A percentile compares a stretch with the other conserved stretches of the same genome.
Evolutionary conservation across 2,888 invertebrate species (phyloP).

Genomic region (Xestia sexstrigata): DNA sequence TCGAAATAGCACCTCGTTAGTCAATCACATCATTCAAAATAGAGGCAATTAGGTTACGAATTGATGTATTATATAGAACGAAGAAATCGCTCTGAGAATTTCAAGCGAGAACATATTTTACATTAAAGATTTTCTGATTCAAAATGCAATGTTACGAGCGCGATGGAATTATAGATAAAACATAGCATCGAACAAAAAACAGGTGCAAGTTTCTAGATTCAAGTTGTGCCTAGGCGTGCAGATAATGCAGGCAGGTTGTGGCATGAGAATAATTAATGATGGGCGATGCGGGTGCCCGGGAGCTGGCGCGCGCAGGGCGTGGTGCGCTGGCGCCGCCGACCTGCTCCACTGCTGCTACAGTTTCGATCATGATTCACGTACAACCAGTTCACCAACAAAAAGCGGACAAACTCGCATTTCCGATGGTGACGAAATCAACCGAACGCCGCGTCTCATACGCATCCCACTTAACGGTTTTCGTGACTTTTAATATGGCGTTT

Average conservation of each 20-base stretch:
- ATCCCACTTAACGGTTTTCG: slow-evolving; percentile 86
- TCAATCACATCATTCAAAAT: slow-evolving; percentile 60
- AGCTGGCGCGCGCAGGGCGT: slow-evolving; percentile 81
- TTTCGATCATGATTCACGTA: slow-evolving; percentile 82
- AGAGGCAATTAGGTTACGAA: slow-evolving; percentile 62
- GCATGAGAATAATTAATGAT: slow-evolving; percentile 83
- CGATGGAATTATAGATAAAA: slow-evolving; percentile 70
- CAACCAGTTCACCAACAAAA: slow-evolving; percentile 78
- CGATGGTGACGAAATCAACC: slow-evolving; percentile 83
- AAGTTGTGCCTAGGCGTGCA: slow-evolving; percentile 70
- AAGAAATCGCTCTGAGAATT: slow-evolving; percentile 42
- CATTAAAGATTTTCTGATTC: slow-evolving; percentile 61
- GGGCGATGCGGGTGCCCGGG: slow-evolving; percentile 78
- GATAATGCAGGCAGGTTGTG: slow-evolving; percentile 79
- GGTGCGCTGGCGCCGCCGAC: slow-evolving; percentile 84
- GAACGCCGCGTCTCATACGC: slow-evolving; percentile 78
- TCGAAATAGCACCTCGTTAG: slow-evolving; percentile 57
- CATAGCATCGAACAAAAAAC: slow-evolving; percentile 72
- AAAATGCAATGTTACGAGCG: slow-evolving; percentile 60
- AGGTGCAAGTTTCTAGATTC: slow-evolving; percentile 75
- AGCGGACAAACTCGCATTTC: slow-evolving; percentile 80
- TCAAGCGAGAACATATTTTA: slow-evolving; percentile 48
- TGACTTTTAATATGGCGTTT: slow-evolving; percentile 85
- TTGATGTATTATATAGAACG: slow-evolving; percentile 36
- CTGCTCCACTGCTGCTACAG: slow-evolving; percentile 77